phyloP scores from a whole-genome alignment of 1,140 invertebrate species.

The Campoletis sonorensis region DNA sequence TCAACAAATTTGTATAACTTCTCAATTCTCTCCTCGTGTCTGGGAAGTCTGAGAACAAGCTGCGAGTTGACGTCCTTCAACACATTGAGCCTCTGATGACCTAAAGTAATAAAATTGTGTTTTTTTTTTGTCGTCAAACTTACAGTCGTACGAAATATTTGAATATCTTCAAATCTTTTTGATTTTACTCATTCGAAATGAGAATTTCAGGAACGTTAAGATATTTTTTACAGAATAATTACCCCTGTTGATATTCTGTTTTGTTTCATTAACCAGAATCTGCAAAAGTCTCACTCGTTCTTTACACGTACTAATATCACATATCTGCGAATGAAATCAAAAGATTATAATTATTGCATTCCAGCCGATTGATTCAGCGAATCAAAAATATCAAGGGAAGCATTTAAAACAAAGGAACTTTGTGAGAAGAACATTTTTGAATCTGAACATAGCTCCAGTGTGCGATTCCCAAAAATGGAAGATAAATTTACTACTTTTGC shows the following conservation, averaged over 20 bases:
- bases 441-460: too few species aligned
- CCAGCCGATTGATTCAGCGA: too few species aligned
- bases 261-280: slow-evolving; percentile 80
- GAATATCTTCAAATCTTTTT: too few species aligned
- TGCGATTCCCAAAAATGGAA: too few species aligned
- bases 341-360: slow-evolving; percentile 4
- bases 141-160: too few species aligned
- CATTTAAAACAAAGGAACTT: too few species aligned
- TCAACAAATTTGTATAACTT: slow-evolving; percentile 79
- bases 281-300: slow-evolving; percentile 81
- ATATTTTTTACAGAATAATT: slow-evolving; percentile 54
- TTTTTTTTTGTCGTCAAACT: slow-evolving; percentile 20
- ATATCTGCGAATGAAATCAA: slow-evolving; percentile 67
- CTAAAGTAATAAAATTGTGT: slow-evolving; percentile 55
- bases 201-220: slow-evolving; percentile 36
- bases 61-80: slow-evolving; percentile 79
- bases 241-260: slow-evolving; percentile 78
- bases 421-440: too few species aligned
- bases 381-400: too few species aligned
- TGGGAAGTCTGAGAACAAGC: slow-evolving; percentile 78
- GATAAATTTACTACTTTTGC: too few species aligned
- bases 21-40: slow-evolving; percentile 81
- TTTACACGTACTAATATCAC: slow-evolving; percentile 81
- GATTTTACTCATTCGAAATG: not conserved
- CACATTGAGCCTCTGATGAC: slow-evolving; percentile 75